phyloP scores from a whole-genome alignment of 2,888 invertebrate genomes.

The Folsomia manolachei region DNA sequence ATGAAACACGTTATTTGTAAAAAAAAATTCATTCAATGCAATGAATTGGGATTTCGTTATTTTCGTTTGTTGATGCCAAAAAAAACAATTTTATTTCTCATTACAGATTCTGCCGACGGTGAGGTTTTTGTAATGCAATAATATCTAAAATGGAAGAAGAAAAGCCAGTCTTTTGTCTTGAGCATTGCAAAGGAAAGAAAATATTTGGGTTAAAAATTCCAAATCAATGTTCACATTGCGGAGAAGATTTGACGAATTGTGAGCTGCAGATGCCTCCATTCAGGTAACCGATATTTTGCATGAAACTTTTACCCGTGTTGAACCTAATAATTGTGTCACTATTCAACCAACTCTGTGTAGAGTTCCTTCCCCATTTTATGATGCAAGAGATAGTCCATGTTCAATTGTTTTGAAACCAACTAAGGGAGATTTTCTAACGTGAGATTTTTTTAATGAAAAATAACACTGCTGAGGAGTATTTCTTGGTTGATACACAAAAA shows the following conservation, averaged over 20 bases:
- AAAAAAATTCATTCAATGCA: neutral
- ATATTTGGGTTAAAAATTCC: conserved; percentile 80
- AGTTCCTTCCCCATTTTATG: conserved; percentile 81
- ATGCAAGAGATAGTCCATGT: conserved; percentile 75
- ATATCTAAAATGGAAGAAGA: conserved; percentile 59
- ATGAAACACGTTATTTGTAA: neutral
- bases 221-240: conserved; percentile 74
- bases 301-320: conserved; percentile 7
- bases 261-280: conserved; percentile 70
- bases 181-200: conserved; percentile 74
- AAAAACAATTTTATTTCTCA: neutral
- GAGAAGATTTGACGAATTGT: conserved; percentile 60
- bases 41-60: neutral
- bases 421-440: conserved; percentile 81
- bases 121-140: neutral
- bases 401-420: conserved; percentile 84
- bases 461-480: too few species aligned
- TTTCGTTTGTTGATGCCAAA: neutral
- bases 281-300: too few species aligned
- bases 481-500: neutral
- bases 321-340: too few species aligned
- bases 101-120: neutral
- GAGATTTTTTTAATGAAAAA: conserved; percentile 51
- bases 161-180: conserved; percentile 83
- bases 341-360: conserved; percentile 61